A percentile compares a stretch with the other conserved stretches of the same genome.
These are phyloP conservation scores for Myiotriccus ornatus DNA, from an alignment of 2,797 vertebrate species.

Conservation along the genomic window DNA sequence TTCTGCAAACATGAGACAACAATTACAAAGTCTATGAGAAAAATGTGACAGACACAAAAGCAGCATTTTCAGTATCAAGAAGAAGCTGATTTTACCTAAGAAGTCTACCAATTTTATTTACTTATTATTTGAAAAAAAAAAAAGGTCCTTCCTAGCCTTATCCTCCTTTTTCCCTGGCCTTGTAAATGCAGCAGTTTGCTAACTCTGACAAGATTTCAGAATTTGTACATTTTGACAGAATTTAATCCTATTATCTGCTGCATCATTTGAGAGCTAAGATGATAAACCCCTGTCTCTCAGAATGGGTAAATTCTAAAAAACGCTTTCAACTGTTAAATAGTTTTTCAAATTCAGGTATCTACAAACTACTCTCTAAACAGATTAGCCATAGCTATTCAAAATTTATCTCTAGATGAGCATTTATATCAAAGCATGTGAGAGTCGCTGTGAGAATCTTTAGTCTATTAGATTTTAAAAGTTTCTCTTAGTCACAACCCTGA, in stretches of 20 bases:
- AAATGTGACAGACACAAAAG: background rate
- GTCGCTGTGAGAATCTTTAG: background rate
- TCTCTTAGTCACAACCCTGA: background rate
- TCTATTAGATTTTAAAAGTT: background rate
- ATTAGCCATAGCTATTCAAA: conserved; percentile 37
- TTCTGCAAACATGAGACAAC: background rate
- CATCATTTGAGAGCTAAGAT: conserved; percentile 33
- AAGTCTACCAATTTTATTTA: background rate
- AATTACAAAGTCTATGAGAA: background rate
- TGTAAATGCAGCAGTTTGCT: background rate
- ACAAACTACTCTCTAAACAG: conserved; percentile 21
- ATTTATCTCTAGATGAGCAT: background rate
- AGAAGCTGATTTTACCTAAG: background rate
- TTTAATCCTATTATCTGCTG: conserved; percentile 60
- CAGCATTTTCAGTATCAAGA: background rate
- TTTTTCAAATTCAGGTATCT: conserved; percentile 43
- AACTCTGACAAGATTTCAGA: conserved; percentile 11
- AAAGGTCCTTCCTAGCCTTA: background rate
- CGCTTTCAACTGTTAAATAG: conserved; percentile 46
- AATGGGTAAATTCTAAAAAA: conserved; percentile 32
- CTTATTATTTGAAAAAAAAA: background rate
- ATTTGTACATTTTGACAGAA: conserved; percentile 12
- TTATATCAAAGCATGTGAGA: background rate
- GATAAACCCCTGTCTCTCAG: conserved; percentile 45
- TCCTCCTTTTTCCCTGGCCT: background rate